A percentile compares a stretch with the other conserved stretches of the same genome.
Evolutionary conservation across 92 coral and sea anemone genomes (phyloP).

Genomic region (Umimayanthus chanpuru): DNA sequence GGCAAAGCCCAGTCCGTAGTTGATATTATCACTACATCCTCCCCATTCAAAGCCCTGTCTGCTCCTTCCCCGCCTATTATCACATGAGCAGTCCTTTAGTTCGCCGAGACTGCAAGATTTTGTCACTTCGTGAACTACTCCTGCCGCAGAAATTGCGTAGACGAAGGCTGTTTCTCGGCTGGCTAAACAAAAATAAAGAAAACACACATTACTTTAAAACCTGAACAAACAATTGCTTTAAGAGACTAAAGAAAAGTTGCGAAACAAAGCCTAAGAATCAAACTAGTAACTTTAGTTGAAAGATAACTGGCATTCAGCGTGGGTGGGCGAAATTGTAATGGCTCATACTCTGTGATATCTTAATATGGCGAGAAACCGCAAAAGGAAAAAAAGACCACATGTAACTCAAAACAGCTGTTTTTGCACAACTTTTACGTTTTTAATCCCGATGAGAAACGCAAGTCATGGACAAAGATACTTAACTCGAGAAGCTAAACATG

Average conservation of each 20-base stretch:
- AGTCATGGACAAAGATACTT: conserved; percentile 17
- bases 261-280: neutral
- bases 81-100: conserved; percentile 85
- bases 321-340: neutral
- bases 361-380: neutral
- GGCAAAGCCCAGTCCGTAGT: conserved; percentile 86
- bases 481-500: conserved; percentile 21
- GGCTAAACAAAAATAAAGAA: conserved; percentile 57
- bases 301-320: neutral
- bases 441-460: neutral
- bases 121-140: conserved; percentile 96
- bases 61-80: conserved; percentile 69
- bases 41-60: conserved; percentile 97
- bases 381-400: neutral
- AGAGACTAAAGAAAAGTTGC: neutral
- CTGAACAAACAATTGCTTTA: neutral
- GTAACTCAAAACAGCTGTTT: neutral
- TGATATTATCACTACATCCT: conserved; percentile 95
- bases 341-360: neutral
- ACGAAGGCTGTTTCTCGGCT: conserved; percentile 96
- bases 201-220: neutral
- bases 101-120: conserved; percentile 96
- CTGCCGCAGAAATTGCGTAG: conserved; percentile 95
- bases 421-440: neutral
- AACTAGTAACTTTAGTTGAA: neutral